phyloP scores from a whole-genome alignment of 2,888 invertebrate genomes.

The Acrobeloides nanus region DNA sequence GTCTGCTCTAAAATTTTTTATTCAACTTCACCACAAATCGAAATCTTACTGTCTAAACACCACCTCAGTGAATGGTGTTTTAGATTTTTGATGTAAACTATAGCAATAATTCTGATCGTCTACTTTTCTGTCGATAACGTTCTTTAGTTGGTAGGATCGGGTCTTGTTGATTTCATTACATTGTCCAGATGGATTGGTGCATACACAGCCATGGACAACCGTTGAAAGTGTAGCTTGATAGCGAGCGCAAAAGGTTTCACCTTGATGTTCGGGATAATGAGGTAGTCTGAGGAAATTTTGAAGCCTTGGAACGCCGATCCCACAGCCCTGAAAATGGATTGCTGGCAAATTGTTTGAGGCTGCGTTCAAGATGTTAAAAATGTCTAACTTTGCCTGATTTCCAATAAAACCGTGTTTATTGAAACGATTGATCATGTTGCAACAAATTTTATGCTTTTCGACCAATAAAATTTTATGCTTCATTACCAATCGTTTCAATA shows the following conservation, averaged over 20 bases:
- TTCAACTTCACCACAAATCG: not conserved
- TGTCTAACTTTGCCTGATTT: too few relatives aligned
- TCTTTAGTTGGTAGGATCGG: constrained; percentile 36
- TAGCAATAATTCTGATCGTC: constrained; percentile 49
- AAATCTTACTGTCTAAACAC: constrained; percentile 43
- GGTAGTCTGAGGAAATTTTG: constrained; percentile 45
- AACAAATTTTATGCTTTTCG: too few relatives aligned
- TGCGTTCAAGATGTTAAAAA: too few relatives aligned
- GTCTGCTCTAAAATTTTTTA: constrained; percentile 34
- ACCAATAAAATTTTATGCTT: too few relatives aligned
- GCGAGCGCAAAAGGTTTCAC: constrained; percentile 42
- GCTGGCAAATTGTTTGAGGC: constrained; percentile 2
- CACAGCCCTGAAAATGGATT: constrained; percentile 39
- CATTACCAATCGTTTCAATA: too few relatives aligned
- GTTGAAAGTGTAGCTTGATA: constrained; percentile 43
- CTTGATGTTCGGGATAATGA: constrained; percentile 40
- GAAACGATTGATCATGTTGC: too few relatives aligned
- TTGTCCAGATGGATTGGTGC: constrained; percentile 43
- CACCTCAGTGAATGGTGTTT: constrained; percentile 41
- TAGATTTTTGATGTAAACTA: constrained; percentile 37
- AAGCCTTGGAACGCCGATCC: constrained; percentile 45
- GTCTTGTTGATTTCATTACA: constrained; percentile 46
- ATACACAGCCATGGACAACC: constrained; percentile 49
- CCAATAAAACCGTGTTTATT: too few relatives aligned
- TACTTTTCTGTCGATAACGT: constrained; percentile 37